phyloP scores from a whole-genome alignment of 2,888 invertebrate genomes.

The Lottia gigantea region DNA sequence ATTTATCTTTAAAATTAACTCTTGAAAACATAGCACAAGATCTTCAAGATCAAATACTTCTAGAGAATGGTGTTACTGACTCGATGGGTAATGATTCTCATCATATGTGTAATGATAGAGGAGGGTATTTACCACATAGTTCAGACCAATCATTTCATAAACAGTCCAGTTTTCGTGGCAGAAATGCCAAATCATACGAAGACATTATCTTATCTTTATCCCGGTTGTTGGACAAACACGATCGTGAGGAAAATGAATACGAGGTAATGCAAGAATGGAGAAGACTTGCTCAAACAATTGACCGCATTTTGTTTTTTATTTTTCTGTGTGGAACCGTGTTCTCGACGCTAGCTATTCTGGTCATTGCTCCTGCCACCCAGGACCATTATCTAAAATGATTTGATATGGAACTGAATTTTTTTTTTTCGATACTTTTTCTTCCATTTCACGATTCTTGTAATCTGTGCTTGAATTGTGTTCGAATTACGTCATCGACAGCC shows the following conservation, averaged over 20 bases:
- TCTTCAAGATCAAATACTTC: slow-evolving; percentile 57
- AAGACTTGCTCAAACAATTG: slow-evolving; percentile 71
- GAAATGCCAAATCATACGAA: slow-evolving; percentile 57
- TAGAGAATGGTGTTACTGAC: slow-evolving; percentile 42
- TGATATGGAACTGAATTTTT: too few species aligned
- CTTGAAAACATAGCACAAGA: slow-evolving; percentile 67
- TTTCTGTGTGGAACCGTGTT: slow-evolving; percentile 71
- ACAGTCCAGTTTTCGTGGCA: slow-evolving; percentile 19
- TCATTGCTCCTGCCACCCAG: slow-evolving; percentile 69
- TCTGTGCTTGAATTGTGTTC: too few species aligned
- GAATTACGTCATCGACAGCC: too few species aligned
- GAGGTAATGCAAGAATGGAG: slow-evolving; percentile 72
- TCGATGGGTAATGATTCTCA: slow-evolving; percentile 18
- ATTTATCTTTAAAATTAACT: slow-evolving; percentile 64
- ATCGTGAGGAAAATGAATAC: slow-evolving; percentile 66
- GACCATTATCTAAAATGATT: background rate
- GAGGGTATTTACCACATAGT: slow-evolving; percentile 7
- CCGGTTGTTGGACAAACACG: slow-evolving; percentile 70
- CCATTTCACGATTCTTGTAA: too few species aligned
- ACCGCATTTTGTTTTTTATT: slow-evolving; percentile 72
- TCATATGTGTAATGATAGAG: slow-evolving; percentile 11
- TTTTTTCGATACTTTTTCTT: too few species aligned
- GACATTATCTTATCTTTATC: slow-evolving; percentile 69
- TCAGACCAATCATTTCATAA: slow-evolving; percentile 18
- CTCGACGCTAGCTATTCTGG: slow-evolving; percentile 70